Base-by-base conservation (phyloP, 2,888 invertebrate species). In the Phlogophora meticulosa region DNA sequence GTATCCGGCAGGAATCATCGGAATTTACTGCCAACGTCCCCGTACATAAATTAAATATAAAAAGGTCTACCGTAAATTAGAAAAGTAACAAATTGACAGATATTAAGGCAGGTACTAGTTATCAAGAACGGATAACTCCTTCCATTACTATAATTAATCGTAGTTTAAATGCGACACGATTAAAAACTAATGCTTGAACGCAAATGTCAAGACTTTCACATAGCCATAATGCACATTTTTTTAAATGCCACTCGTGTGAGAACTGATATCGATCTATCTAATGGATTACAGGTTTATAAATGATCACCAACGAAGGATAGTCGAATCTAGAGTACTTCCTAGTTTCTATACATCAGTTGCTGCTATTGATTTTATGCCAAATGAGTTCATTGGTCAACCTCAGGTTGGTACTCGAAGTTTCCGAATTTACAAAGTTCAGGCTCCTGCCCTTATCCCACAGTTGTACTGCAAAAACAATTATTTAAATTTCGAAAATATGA, bases 181-280 rank as follows among this genome's bases (percentile, higher is more conserved):
- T 76, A 71, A 72, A 69, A 73, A 62, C 65, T 64, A 77, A 77
- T 68, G 51, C 62, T 46, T 38, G n/a, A 55, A 20, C 62, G 64
- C 56, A 85, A 87, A 87, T 87, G 87, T 79, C 87, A 87, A 59
- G 78, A 63, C 83, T 80, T 84, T 87, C 88, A 81, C 87, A 87
- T 67, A 72, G 57, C 48, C 66, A 71, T 77, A 73, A 61, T 58
- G 76, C 53, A 71, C 72, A 67, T 62, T 74, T 72, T 73, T 74
- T 76, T 81, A 73, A 84, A 83, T 81, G 77, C 49, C 80, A 73
- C 57, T 73, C 52, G 62, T 38, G 74, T 80, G 42, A 43, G 66
- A 66, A 38, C 68, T 66, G 84, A 84, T 86, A 86, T 70, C 69
- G 73, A 87, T 87, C 85, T 78, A 68, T 77, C 82, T 83, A 80